A percentile compares a stretch with the other conserved stretches of the same genome.
These are phyloP conservation scores for Drymonia ruficornis DNA, from an alignment of 2,888 invertebrate genomes.

Conservation along the genomic window DNA sequence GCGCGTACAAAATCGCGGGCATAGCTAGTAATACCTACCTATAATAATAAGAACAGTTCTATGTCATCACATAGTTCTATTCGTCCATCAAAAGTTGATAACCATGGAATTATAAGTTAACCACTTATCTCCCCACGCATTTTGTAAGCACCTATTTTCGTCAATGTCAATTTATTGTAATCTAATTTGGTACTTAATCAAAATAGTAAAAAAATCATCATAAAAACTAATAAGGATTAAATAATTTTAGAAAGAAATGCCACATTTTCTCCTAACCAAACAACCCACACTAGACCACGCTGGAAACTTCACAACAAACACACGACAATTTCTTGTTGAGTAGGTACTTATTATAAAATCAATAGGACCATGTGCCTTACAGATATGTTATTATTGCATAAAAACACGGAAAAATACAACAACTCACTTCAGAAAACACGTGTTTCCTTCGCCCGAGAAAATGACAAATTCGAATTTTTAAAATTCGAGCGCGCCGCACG, in stretches of 20 bases:
- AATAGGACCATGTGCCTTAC: constrained; percentile 12
- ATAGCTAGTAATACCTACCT: not conserved
- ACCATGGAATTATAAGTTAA: no score
- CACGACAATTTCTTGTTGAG: constrained; percentile 17
- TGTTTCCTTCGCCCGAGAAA: constrained; percentile 42
- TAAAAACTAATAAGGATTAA: no score
- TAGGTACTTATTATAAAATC: constrained; percentile 6
- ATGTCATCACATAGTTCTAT: no score
- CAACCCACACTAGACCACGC: constrained; percentile 8
- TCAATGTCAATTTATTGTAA: no score
- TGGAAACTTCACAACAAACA: constrained; percentile 32
- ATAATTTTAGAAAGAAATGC: not conserved
- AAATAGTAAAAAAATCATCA: no score
- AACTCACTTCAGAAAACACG: constrained; percentile 50
- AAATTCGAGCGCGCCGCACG: constrained; percentile 32
- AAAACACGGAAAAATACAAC: constrained; percentile 25
- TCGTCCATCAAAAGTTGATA: no score
- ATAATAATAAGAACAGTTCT: no score
- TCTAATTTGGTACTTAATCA: no score
- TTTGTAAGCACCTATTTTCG: no score
- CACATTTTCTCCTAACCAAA: constrained; percentile 5
- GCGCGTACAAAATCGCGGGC: no score
- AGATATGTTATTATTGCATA: constrained; percentile 5
- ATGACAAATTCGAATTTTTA: constrained; percentile 29
- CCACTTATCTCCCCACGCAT: no score